Conservation (phyloP, 2,888 invertebrate species). For the Dasypolia templi region DNA sequence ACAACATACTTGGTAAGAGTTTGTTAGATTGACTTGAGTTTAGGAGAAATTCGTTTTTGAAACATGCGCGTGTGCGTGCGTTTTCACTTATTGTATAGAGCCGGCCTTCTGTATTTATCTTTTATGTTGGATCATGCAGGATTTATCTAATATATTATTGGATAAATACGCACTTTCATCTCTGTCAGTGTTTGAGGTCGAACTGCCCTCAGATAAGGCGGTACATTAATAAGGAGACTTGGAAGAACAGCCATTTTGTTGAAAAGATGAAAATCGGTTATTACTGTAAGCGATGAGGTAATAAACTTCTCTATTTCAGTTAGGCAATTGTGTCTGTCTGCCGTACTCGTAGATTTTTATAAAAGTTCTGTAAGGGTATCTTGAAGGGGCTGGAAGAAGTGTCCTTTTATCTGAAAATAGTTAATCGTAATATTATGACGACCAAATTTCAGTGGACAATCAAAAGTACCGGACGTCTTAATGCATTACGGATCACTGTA, state of each 20-base stretch:
- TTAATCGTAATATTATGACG: background rate
- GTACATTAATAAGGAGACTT: constrained; percentile 42
- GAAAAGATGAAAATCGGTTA: constrained; percentile 49
- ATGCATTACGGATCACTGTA: too few relatives aligned
- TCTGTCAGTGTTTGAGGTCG: constrained; percentile 41
- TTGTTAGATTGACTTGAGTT: too few relatives aligned
- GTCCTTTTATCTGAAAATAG: background rate
- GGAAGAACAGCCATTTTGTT: constrained; percentile 17
- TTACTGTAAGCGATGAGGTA: constrained; percentile 26
- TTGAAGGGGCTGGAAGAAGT: background rate
- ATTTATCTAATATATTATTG: constrained; percentile 60
- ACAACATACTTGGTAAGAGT: too few relatives aligned
- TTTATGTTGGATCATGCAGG: constrained; percentile 8
- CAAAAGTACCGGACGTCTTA: background rate
- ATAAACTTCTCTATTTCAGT: constrained; percentile 30
- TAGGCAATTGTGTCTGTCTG: background rate
- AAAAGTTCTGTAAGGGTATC: background rate
- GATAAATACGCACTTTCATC: constrained; percentile 45
- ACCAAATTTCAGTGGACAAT: background rate
- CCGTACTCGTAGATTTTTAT: background rate
- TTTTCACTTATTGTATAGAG: too few relatives aligned
- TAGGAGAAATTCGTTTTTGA: too few relatives aligned
- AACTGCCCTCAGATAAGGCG: constrained; percentile 44
- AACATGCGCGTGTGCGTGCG: background rate
- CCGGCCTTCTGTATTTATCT: constrained; percentile 3